Conservation (phyloP, 2,113 vertebrate genomes). For the Lophura nycthemera region DNA sequence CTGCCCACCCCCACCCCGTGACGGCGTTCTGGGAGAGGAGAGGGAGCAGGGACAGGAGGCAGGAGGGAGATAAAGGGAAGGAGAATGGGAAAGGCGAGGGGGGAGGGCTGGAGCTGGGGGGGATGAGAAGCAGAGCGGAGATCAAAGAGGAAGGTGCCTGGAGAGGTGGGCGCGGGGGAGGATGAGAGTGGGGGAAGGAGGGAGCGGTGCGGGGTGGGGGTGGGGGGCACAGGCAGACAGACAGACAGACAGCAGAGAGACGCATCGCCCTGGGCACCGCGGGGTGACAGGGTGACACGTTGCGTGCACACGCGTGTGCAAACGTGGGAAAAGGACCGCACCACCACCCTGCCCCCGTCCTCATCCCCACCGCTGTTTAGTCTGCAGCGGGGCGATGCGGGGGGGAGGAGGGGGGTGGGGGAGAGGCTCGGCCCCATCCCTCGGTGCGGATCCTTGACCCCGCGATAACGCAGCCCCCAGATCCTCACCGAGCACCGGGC, state of each 20-base stretch:
- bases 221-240: not conserved
- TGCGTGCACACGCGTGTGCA: not conserved
- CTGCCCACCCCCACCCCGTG: not conserved
- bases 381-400: not conserved
- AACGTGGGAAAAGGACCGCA: not conserved
- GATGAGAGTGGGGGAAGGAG: not conserved
- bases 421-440: not conserved
- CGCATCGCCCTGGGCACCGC: not conserved
- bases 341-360: not conserved
- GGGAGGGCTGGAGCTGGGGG: not conserved
- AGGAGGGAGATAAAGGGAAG: not conserved
- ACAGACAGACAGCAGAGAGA: not conserved
- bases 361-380: not conserved
- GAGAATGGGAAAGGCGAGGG: not conserved
- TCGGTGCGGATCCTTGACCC: not conserved
- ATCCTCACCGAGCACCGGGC: too few species aligned
- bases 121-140: not conserved
- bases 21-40: not conserved
- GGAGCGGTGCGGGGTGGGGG: not conserved
- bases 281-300: not conserved
- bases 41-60: not conserved
- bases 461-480: too few species aligned
- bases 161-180: not conserved
- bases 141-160: conserved; percentile 20
- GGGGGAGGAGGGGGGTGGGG: not conserved